Base-by-base conservation (phyloP, 2,113 vertebrate species). In the Leuciscus idus region DNA sequence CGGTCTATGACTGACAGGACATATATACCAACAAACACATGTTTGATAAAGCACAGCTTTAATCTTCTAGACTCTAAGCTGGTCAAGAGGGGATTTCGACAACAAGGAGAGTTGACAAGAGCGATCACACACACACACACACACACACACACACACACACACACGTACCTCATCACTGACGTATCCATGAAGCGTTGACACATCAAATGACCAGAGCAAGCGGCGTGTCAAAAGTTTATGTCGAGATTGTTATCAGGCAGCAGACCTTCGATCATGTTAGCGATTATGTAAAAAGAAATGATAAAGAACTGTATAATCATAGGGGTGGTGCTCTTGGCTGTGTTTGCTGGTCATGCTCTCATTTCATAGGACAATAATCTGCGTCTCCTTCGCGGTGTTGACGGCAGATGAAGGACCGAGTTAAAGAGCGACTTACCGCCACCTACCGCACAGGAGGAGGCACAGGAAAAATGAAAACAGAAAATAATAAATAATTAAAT, bases 311-410 rank as follows among this genome's bases (percentile, higher is more conserved):
- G 11, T 70, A 82, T 46, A n/a, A 66, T 50, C 26, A 21, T 36
- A 68, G 26, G 80, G 62, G 62, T 82, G 80, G 62, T 59, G 81
- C 66, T 83, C 50, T 50, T 83, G 81, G 28, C 13, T 86, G 85
- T 64, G 66, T 39, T 82, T 72, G 70, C 52, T 74, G 52, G 52
- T 86, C 48, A 81, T 80, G 26, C 77, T 86, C 79, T 86, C 66
- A 81, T 81, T 83, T 73, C 81, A 83, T 83, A 72, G 81, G 81
- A 73, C 81, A 83, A 83, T 68, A 55, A 83, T 73, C 81, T 21
- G 30, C 43, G 43, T 36, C 23, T 83, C 11, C 81, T 83, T 83
- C 81, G 81, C 48, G 66, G 62, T 70, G 81, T 13, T 68, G 52
- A 73, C 19, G 50, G 48, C 48, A 39, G 19, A 52, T 55, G 66